Conservation (phyloP, 2,113 vertebrate genomes). For the Anhinga rufa region DNA sequence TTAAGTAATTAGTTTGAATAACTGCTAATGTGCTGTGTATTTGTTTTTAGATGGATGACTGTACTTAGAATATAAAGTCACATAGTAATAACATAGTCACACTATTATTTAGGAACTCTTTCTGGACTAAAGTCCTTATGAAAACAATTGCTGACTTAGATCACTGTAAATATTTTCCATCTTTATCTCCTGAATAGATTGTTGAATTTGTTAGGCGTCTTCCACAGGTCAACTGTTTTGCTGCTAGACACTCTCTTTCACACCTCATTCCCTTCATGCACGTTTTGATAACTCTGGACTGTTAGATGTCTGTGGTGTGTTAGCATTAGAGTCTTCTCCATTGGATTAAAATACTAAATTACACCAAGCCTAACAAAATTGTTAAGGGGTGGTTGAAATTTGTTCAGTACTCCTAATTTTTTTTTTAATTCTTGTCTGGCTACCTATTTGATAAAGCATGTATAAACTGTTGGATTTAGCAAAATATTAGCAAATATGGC, state of each 20-base stretch:
- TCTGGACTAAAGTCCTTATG: not conserved
- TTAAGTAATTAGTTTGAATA: not conserved
- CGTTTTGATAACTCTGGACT: not conserved
- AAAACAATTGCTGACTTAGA: not conserved
- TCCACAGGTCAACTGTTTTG: not conserved
- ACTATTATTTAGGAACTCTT: not conserved
- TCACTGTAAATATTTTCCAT: not conserved
- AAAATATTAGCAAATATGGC: not conserved
- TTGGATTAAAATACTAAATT: not conserved
- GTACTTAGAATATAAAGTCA: not conserved
- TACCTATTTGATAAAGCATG: not conserved
- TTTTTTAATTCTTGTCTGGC: not conserved
- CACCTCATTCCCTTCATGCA: not conserved
- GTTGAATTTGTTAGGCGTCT: not conserved
- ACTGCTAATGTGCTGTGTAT: not conserved
- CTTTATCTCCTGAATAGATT: not conserved
- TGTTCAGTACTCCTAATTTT: not conserved
- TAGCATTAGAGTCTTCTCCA: not conserved
- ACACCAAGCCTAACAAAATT: not conserved
- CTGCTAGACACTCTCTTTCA: not conserved
- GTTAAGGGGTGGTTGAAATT: not conserved
- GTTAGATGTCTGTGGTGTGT: not conserved
- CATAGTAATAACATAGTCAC: not conserved
- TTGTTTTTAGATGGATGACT: not conserved
- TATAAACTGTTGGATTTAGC: not conserved